Percentiles rank a stretch among this genome's conserved stretches.
Evolutionary conservation across 2,888 invertebrate genomes (phyloP).

Genomic region (Pollenia labialis): DNA sequence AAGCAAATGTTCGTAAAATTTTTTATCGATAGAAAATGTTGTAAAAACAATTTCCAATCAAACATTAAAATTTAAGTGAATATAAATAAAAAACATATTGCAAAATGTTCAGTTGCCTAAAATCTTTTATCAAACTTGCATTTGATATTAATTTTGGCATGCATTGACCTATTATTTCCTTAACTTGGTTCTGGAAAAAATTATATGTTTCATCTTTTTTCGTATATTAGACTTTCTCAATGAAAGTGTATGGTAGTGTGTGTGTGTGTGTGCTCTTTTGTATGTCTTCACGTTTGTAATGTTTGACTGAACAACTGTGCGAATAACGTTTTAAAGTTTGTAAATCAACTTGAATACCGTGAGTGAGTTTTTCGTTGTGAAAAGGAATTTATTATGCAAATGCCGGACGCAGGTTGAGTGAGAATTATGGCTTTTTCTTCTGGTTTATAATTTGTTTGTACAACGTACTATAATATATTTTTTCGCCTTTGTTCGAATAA

Average conservation of each 20-base stretch:
- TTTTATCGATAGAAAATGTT: no score
- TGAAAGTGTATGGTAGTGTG: neutral
- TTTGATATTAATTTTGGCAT: neutral
- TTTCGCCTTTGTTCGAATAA: neutral
- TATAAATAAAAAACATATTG: neutral
- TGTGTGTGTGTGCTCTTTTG: neutral
- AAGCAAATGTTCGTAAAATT: no score
- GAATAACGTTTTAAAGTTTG: constrained; percentile 71
- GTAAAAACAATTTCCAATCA: no score
- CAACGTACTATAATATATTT: constrained; percentile 20
- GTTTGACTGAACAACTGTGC: constrained; percentile 63
- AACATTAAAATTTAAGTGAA: no score
- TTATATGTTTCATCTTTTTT: constrained; percentile 29
- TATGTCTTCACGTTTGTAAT: constrained; percentile 36
- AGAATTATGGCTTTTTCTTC: constrained; percentile 68
- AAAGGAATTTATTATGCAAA: constrained; percentile 70
- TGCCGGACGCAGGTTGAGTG: constrained; percentile 70
- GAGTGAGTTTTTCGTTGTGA: constrained; percentile 49
- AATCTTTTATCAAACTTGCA: neutral
- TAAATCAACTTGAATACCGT: constrained; percentile 71
- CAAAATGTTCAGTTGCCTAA: neutral
- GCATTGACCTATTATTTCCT: constrained; percentile 4
- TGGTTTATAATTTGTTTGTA: constrained; percentile 65
- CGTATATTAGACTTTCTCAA: neutral
- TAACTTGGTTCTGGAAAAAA: constrained; percentile 19